Conservation (phyloP, 2,888 invertebrate species). For the Desoria tigrina region DNA sequence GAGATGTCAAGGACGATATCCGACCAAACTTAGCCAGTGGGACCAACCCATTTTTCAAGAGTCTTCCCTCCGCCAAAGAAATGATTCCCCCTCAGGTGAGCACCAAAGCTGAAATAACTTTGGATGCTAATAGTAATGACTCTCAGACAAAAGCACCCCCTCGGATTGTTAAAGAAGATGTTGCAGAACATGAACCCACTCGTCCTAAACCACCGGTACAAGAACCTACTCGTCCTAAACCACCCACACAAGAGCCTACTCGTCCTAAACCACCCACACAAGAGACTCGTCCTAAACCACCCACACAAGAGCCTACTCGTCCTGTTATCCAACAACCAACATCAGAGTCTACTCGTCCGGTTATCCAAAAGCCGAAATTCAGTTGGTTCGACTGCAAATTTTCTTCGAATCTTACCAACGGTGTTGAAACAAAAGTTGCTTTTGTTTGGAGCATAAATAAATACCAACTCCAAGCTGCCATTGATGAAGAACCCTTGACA, state of each 20-base stretch:
- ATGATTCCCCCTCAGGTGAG: too few species aligned
- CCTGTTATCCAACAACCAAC: too few species aligned
- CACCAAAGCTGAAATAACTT: too few species aligned
- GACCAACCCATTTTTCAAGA: background rate
- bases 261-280: too few species aligned
- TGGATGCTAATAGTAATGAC: too few species aligned
- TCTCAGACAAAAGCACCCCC: too few species aligned
- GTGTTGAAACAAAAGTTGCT: conserved; percentile 5
- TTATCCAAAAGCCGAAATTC: background rate
- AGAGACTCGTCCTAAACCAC: background rate
- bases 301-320: too few species aligned
- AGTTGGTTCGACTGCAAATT: conserved; percentile 7
- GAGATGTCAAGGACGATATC: too few species aligned
- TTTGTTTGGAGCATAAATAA: conserved; percentile 22
- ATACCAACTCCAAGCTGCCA: conserved; percentile 10
- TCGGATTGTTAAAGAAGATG: background rate
- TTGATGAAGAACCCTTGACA: conserved; percentile 8
- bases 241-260: too few species aligned
- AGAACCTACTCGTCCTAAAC: background rate
- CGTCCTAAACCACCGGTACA: background rate
- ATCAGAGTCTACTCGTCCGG: too few species aligned
- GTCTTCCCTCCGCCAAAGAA: background rate
- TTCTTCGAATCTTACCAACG: conserved; percentile 7
- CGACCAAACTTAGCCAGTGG: too few species aligned
- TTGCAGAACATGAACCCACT: too few species aligned